Evolutionary conservation across 2,797 vertebrate genomes (phyloP), one percentile per base, ranked within the genome.

Genomic region (Phoeniculus purpureus): DNA sequence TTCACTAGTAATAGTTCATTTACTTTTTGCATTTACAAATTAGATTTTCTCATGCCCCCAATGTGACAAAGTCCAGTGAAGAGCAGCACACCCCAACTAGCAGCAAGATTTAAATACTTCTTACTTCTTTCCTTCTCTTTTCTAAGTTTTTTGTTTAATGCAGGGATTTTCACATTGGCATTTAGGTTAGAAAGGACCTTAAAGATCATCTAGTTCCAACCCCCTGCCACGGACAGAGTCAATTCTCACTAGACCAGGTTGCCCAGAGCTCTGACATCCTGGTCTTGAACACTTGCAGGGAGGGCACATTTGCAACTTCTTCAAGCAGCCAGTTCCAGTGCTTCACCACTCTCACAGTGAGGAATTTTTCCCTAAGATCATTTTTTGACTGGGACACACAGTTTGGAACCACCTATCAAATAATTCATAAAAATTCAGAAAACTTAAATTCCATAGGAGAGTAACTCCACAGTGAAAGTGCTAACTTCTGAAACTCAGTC

Each of bases 1-100:
- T 90, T 89, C 75, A 25, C 31, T 73, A 58, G 94, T 72, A 95
- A 83, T 50, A 65, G 80, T 77, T 73, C 18, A 31, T 75, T 80
- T 60, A 77, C 8, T 74, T 64, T 20, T 82, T 89, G 92, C 87
- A n/a, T n/a, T n/a, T 76, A 79, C 79, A 95, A 94, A 96, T 96
- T 92, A 81, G 85, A 92, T 95, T 96, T 15, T 96, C 89, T 90
- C 94, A 93, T 78, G 85, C 66, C 78, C 80, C 84, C 96, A 82
- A 93, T 48, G 56, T 71, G 64, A 81, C 21, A 70, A 29, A 37
- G 60, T 47, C 37, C 45, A 7, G 26, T 64, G 23, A 54, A 47
- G 60, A 97, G 80, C 66, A 77, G 92, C 83, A 94, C 31, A 54
- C 6, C 34, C 61, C n/a, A 85, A 62, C 6, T 7, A 34, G n/a